Evolutionary conservation across 2,888 invertebrate species (phyloP).

Genomic region (Clunio marinus): DNA sequence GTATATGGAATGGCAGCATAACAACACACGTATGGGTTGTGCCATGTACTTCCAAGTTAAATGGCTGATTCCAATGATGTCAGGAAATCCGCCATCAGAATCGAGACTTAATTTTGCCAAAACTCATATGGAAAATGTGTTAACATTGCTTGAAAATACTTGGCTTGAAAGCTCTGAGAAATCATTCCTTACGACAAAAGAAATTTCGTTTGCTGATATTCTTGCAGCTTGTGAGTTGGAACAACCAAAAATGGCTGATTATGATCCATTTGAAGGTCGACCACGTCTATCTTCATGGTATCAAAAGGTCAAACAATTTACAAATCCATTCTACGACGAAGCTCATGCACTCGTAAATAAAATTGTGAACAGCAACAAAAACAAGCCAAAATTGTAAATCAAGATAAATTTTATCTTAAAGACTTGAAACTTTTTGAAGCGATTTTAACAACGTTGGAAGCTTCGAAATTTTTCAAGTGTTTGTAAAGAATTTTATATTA

Average conservation of each 20-base stretch:
- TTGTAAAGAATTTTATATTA: no score
- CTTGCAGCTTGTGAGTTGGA: slow-evolving; percentile 73
- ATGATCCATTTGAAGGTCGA: slow-evolving; percentile 58
- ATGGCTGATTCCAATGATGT: slow-evolving; percentile 54
- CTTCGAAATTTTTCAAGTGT: no score
- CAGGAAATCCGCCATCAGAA: slow-evolving; percentile 51
- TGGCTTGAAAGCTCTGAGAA: slow-evolving; percentile 56
- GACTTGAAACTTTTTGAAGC: no score
- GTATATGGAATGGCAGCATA: slow-evolving; percentile 68
- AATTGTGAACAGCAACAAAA: slow-evolving; percentile 44
- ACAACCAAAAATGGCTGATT: slow-evolving; percentile 69
- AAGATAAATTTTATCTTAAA: neutral
- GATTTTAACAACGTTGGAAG: no score
- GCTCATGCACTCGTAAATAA: slow-evolving; percentile 59
- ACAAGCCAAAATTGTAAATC: neutral
- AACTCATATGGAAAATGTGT: slow-evolving; percentile 16
- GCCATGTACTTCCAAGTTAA: slow-evolving; percentile 57
- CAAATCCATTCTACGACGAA: slow-evolving; percentile 63
- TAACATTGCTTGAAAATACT: slow-evolving; percentile 50
- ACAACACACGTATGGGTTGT: slow-evolving; percentile 57
- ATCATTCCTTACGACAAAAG: slow-evolving; percentile 57
- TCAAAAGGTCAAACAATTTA: slow-evolving; percentile 57
- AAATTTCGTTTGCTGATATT: slow-evolving; percentile 68
- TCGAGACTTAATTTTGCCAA: slow-evolving; percentile 51
- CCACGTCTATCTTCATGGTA: slow-evolving; percentile 63